Evolutionary conservation across 2,797 vertebrate species (phyloP).

Genomic region (Centroberyx gerrardi): DNA sequence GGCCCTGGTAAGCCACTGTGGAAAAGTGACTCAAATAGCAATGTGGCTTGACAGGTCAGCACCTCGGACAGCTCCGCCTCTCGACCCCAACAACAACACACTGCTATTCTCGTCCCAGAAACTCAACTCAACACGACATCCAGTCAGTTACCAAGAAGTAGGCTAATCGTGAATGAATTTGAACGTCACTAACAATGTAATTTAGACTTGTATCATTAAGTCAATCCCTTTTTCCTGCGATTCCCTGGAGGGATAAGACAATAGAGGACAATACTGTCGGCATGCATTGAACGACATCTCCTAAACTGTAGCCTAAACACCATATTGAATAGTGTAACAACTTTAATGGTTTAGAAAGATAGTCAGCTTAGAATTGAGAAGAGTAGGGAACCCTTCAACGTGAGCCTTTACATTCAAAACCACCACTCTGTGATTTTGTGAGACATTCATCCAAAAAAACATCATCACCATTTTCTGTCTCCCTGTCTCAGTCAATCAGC

Average conservation of each 20-base stretch:
- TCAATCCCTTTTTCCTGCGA: constrained; percentile 28
- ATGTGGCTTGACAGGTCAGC: constrained; percentile 79
- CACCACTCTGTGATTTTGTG: constrained; percentile 33
- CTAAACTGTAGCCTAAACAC: constrained; percentile 61
- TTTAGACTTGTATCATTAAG: constrained; percentile 1
- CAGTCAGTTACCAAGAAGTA: constrained; percentile 24
- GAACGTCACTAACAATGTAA: constrained; percentile 8
- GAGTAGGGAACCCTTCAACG: constrained; percentile 12
- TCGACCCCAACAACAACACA: constrained; percentile 56
- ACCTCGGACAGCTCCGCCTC: constrained; percentile 88
- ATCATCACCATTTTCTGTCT: background rate
- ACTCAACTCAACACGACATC: constrained; percentile 43
- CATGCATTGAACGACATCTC: constrained; percentile 78
- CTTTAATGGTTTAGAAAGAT: constrained; percentile 42
- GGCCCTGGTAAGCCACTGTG: constrained; percentile 43
- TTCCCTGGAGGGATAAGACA: constrained; percentile 36
- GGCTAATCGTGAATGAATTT: constrained; percentile 50
- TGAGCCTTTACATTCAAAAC: constrained; percentile 57
- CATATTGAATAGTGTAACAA: constrained; percentile 73
- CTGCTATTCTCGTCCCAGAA: constrained; percentile 60
- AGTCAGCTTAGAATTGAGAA: constrained; percentile 39
- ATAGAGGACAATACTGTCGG: constrained; percentile 51
- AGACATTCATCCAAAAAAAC: constrained; percentile 44
- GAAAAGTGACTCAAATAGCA: constrained; percentile 38
- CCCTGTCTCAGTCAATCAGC: constrained; percentile 80